These are phyloP conservation scores for Coptotermes formosanus DNA, from an alignment of 1,140 invertebrate species.

Conservation along the genomic window DNA sequence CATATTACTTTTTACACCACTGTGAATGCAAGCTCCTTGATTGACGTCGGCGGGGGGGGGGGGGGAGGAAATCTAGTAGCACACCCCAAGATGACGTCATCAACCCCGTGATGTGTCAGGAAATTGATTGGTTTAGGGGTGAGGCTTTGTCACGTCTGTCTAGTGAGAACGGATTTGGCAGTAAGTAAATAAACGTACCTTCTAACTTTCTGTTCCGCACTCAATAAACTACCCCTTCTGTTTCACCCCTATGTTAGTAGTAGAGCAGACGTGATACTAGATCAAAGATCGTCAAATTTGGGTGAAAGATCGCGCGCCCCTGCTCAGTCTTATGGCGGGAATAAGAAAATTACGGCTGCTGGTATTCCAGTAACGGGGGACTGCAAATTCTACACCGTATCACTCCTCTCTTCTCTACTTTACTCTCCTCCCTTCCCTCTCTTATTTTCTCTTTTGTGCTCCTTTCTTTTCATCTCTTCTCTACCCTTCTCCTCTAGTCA, in stretches of 20 bases:
- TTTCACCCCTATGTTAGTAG: background rate
- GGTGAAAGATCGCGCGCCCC: background rate
- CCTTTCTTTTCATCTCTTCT: no score
- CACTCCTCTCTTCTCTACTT: no score
- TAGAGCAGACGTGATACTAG: background rate
- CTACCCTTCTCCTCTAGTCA: no score
- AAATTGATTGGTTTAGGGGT: slow-evolving; percentile 16
- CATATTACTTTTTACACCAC: background rate
- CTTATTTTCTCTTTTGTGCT: no score
- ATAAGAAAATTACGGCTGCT: background rate
- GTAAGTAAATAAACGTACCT: background rate
- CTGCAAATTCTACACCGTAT: background rate
- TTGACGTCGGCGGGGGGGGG: background rate
- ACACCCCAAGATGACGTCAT: background rate
- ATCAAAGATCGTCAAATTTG: background rate
- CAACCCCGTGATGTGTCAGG: slow-evolving; percentile 11
- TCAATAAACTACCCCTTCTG: slow-evolving; percentile 8
- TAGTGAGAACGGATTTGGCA: slow-evolving; percentile 10
- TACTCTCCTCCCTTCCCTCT: no score
- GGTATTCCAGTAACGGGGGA: background rate
- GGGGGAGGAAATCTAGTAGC: background rate
- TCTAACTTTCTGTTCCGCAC: slow-evolving; percentile 5
- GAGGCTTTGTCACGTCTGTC: background rate
- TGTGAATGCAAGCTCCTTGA: background rate
- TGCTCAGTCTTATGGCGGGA: background rate